phyloP scores from a whole-genome alignment of 1,140 invertebrate genomes.

The Frieseomelitta varia region DNA sequence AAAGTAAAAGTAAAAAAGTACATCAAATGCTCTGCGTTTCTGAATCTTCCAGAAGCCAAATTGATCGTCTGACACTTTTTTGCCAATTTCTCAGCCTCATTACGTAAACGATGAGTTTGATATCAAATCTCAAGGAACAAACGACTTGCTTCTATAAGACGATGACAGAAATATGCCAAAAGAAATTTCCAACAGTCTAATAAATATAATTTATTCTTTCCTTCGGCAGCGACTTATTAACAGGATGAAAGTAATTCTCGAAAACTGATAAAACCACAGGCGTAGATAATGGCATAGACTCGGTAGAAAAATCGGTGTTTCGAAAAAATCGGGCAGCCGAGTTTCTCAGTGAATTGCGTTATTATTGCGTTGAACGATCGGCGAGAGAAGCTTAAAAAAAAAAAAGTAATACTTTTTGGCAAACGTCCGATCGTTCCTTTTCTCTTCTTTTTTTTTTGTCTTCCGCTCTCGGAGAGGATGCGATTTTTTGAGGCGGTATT shows the following conservation, averaged over 20 bases:
- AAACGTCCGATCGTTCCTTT: constrained; percentile 43
- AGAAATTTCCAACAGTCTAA: too few relatives aligned
- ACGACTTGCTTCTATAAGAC: too few relatives aligned
- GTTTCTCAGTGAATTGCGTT: not conserved
- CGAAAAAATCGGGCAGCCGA: too few relatives aligned
- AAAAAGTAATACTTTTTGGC: constrained; percentile 5
- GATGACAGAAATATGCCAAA: too few relatives aligned
- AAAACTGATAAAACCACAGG: not conserved
- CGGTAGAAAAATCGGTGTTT: not conserved
- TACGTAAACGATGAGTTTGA: too few relatives aligned
- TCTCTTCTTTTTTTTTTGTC: constrained; percentile 61
- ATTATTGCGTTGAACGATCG: constrained; percentile 1
- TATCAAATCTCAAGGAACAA: too few relatives aligned
- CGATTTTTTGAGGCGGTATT: constrained; percentile 72
- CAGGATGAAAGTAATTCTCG: not conserved
- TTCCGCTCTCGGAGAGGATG: constrained; percentile 54
- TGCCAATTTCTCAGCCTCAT: too few relatives aligned
- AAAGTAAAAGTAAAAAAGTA: too few relatives aligned
- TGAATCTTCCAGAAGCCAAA: too few relatives aligned
- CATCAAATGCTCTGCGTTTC: too few relatives aligned
- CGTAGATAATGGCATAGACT: not conserved
- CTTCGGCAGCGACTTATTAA: constrained; percentile 46
- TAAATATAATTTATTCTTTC: constrained; percentile 45
- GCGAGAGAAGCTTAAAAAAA: not conserved
- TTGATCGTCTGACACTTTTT: too few relatives aligned